Conservation (phyloP, 1,140 invertebrate species). For the Macrosteles quadrilineatus region DNA sequence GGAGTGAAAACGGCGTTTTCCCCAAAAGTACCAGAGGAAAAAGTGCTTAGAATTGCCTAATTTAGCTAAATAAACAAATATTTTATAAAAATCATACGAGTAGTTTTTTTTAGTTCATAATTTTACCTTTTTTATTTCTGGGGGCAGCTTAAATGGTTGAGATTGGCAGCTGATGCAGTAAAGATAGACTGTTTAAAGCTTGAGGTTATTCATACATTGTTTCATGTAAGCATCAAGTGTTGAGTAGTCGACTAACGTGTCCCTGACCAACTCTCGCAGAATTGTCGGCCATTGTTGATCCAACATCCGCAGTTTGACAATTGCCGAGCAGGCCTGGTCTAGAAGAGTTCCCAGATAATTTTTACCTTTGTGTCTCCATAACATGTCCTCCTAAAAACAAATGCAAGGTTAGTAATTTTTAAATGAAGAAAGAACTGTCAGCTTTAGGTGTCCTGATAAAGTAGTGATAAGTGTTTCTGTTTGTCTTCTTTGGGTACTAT, state of each 20-base stretch:
- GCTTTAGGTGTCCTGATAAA: not conserved
- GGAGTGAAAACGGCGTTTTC: too few relatives aligned
- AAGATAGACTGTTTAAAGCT: too few relatives aligned
- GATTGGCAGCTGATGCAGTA: too few relatives aligned
- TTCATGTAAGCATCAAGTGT: constrained; percentile 77
- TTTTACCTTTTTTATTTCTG: too few relatives aligned
- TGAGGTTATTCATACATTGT: constrained; percentile 44
- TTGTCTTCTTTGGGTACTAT: not conserved
- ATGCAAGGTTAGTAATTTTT: not conserved
- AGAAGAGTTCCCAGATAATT: constrained; percentile 66
- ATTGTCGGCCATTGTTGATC: constrained; percentile 73
- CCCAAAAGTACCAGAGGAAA: too few relatives aligned
- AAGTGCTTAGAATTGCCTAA: too few relatives aligned
- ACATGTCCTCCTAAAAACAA: constrained; percentile 62
- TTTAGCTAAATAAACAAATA: too few relatives aligned
- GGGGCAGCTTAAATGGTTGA: too few relatives aligned
- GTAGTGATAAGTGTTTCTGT: not conserved
- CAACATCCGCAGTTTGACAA: constrained; percentile 70
- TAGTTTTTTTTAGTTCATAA: too few relatives aligned
- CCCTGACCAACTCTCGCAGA: constrained; percentile 70
- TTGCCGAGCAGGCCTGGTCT: constrained; percentile 68
- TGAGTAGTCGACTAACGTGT: constrained; percentile 73
- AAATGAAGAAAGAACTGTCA: not conserved
- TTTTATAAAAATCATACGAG: too few relatives aligned
- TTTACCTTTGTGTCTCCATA: constrained; percentile 68